Conservation (phyloP, 2,113 vertebrate genomes). For the Blennius ocellaris region DNA sequence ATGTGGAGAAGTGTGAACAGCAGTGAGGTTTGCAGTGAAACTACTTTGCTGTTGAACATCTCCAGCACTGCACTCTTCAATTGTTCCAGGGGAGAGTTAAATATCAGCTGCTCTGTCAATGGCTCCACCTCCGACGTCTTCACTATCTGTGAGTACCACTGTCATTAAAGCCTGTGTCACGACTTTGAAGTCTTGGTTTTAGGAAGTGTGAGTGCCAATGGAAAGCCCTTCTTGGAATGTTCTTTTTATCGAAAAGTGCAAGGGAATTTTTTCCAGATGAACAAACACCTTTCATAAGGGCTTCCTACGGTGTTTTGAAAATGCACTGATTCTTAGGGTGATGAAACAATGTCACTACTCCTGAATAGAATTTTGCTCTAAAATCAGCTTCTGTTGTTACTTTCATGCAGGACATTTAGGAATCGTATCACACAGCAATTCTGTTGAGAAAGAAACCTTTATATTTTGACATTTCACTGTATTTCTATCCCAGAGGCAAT, state of each 20-base stretch:
- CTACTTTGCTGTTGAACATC: slow-evolving; percentile 20
- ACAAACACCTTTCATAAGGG: no score
- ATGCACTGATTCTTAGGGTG: no score
- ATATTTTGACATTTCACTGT: no score
- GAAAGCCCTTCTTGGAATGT: slow-evolving; percentile 16
- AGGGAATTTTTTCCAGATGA: not conserved
- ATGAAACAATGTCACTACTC: no score
- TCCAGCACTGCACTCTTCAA: slow-evolving; percentile 37
- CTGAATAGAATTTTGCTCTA: no score
- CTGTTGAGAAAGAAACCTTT: no score
- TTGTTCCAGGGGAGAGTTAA: slow-evolving; percentile 11
- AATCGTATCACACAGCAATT: no score
- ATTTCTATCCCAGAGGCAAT: no score
- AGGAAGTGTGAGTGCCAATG: slow-evolving; percentile 36
- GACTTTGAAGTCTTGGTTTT: slow-evolving; percentile 24
- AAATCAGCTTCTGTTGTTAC: no score
- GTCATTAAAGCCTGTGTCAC: not conserved
- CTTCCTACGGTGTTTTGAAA: no score
- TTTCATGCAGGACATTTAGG: no score
- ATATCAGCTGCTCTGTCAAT: slow-evolving; percentile 54
- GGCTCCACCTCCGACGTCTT: not conserved
- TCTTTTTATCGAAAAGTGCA: not conserved
- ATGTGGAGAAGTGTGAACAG: not conserved
- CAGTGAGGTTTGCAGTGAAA: rapidly evolving
- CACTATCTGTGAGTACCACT: slow-evolving; percentile 63